Conservation (phyloP, 2,888 invertebrate species). For the Gibbula magus region DNA sequence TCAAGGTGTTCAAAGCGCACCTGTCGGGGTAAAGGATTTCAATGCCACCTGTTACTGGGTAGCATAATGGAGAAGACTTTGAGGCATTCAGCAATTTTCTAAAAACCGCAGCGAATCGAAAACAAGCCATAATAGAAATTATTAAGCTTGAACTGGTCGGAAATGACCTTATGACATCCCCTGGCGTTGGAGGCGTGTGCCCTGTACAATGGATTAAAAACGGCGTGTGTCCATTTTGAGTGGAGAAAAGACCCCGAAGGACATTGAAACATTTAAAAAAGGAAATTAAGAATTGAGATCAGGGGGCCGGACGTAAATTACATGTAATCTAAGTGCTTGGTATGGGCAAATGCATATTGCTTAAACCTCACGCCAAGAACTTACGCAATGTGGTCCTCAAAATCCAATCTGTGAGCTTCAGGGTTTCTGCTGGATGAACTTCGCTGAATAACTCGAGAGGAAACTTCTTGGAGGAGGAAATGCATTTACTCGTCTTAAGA, state of each 20-base stretch:
- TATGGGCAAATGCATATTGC: neutral
- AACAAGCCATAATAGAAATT: conserved; percentile 8
- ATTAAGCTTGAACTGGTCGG: neutral
- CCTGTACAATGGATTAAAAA: neutral
- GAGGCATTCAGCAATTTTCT: conserved; percentile 9
- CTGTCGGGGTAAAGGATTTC: conserved; percentile 11
- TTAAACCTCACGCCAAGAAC: neutral
- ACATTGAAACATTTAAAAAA: neutral
- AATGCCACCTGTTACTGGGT: conserved; percentile 16
- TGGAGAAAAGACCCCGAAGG: neutral
- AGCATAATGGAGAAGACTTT: conserved; percentile 2
- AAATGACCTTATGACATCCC: conserved; percentile 19
- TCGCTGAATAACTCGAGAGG: no score
- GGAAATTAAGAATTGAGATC: neutral
- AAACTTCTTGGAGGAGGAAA: no score
- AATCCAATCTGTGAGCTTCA: neutral
- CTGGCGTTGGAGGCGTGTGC: neutral
- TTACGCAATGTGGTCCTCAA: conserved; percentile 1
- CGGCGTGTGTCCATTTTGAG: conserved; percentile 13
- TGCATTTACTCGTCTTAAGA: no score
- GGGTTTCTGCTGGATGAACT: neutral
- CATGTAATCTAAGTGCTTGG: no score
- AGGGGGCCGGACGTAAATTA: no score
- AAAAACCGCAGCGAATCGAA: neutral
- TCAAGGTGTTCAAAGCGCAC: conserved; percentile 13